phyloP scores from a whole-genome alignment of 2,797 vertebrate genomes.

The Percopsis omiscomaycus region DNA sequence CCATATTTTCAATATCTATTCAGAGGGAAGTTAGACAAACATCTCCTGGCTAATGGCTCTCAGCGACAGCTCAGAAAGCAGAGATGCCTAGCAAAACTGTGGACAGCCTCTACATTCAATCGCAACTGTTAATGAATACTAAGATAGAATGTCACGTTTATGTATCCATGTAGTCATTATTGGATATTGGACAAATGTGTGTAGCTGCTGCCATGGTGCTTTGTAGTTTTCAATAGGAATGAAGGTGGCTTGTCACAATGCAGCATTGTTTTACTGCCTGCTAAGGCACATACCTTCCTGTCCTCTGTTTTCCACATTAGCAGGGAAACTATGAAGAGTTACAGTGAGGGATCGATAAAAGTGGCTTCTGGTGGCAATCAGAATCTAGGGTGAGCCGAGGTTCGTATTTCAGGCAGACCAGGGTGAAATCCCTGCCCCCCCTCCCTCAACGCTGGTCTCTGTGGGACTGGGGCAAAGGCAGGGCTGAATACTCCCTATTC shows the following conservation, averaged over 20 bases:
- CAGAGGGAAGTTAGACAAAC: slow-evolving; percentile 30
- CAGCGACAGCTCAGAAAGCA: not conserved
- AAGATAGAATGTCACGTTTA: slow-evolving; percentile 59
- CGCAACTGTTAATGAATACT: slow-evolving; percentile 50
- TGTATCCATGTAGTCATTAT: slow-evolving; percentile 60
- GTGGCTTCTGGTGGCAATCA: slow-evolving; percentile 52
- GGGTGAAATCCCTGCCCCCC: slow-evolving; percentile 60
- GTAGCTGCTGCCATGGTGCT: slow-evolving; percentile 26
- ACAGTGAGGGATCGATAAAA: slow-evolving; percentile 57
- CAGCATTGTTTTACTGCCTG: slow-evolving; percentile 37
- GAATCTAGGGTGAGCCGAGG: slow-evolving; percentile 47
- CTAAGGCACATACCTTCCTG: slow-evolving; percentile 34
- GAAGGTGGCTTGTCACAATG: slow-evolving; percentile 45
- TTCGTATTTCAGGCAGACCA: slow-evolving; percentile 60
- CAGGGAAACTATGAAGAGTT: slow-evolving; percentile 48
- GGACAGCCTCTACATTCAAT: slow-evolving; percentile 44
- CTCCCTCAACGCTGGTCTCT: slow-evolving; percentile 34
- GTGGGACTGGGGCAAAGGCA: slow-evolving; percentile 46
- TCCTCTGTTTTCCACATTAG: slow-evolving; percentile 55
- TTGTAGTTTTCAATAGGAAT: slow-evolving; percentile 19
- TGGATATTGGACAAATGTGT: slow-evolving; percentile 43
- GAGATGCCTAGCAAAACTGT: not conserved
- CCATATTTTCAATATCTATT: slow-evolving; percentile 20
- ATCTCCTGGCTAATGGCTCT: not conserved
- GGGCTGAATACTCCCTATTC: slow-evolving; percentile 58